Percentiles rank a stretch among this genome's conserved stretches.
Conservation (phyloP, 2,888 invertebrate species). For the Acanthosepion esculentum region DNA sequence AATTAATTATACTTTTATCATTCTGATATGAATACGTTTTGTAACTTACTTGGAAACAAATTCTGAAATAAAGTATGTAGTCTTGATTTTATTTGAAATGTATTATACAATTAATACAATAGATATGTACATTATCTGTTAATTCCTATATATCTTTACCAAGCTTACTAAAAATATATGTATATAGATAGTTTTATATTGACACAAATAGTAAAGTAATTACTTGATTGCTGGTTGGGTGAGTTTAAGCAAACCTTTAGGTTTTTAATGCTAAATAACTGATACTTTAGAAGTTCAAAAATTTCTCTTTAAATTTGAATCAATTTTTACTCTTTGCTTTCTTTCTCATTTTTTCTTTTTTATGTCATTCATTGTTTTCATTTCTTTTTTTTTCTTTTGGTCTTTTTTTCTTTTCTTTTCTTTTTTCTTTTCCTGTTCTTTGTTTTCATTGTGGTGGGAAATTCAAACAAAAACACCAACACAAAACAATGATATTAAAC, state of each 20-base stretch:
- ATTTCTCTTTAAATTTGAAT: background rate
- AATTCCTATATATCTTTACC: background rate
- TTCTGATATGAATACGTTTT: no score
- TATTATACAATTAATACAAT: background rate
- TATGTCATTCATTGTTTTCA: no score
- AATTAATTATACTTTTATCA: no score
- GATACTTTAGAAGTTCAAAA: background rate
- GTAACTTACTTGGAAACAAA: no score
- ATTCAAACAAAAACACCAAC: no score
- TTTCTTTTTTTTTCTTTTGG: background rate
- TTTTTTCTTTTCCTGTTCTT: no score
- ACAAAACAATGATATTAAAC: no score
- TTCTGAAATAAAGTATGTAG: no score
- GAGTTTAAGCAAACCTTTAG: background rate
- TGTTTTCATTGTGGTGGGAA: no score
- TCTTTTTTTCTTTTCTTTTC: no score
- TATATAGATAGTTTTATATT: background rate
- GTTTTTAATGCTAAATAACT: background rate
- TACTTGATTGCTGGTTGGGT: background rate
- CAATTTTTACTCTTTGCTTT: background rate
- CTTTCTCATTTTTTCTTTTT: background rate
- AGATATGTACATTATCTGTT: background rate
- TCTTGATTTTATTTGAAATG: no score
- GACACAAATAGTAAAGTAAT: background rate
- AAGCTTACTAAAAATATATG: background rate